These are phyloP conservation scores for Mythimna impura DNA, from an alignment of 2,888 invertebrate genomes.

Conservation along the genomic window DNA sequence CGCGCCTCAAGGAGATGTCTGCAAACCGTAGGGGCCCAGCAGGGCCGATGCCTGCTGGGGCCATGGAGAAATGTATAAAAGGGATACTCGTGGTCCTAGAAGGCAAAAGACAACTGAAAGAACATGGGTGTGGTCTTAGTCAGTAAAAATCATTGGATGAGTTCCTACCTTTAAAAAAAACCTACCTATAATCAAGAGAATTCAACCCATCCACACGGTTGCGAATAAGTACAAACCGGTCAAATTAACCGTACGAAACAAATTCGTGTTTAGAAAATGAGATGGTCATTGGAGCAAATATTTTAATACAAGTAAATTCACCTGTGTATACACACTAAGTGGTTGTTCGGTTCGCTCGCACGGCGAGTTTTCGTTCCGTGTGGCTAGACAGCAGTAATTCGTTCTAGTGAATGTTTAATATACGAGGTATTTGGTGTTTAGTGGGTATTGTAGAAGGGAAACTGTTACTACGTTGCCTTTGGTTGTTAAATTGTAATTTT, in stretches of 20 bases:
- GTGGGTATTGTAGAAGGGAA: background rate
- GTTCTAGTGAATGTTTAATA: slow-evolving; percentile 54
- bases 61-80: too few species aligned
- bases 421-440: slow-evolving; percentile 27
- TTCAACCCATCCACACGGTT: background rate
- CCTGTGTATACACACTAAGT: slow-evolving; percentile 58
- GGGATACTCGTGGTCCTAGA: too few species aligned
- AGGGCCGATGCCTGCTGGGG: too few species aligned
- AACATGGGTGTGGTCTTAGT: too few species aligned
- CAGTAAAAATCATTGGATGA: too few species aligned
- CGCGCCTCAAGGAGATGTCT: too few species aligned
- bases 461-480: background rate
- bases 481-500: background rate
- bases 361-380: slow-evolving; percentile 57
- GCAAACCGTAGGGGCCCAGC: too few species aligned
- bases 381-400: slow-evolving; percentile 59
- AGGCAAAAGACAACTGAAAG: too few species aligned
- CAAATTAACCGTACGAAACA: slow-evolving; percentile 43
- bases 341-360: slow-evolving; percentile 50
- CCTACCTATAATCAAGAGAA: too few species aligned
- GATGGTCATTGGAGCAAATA: slow-evolving; percentile 52
- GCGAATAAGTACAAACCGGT: slow-evolving; percentile 4
- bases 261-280: slow-evolving; percentile 54
- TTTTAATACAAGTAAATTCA: slow-evolving; percentile 63
- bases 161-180: too few species aligned